A percentile compares a stretch with the other conserved stretches of the same genome.
Evolutionary conservation across 2,888 invertebrate genomes (phyloP).

Genomic region (Unio delphinus): DNA sequence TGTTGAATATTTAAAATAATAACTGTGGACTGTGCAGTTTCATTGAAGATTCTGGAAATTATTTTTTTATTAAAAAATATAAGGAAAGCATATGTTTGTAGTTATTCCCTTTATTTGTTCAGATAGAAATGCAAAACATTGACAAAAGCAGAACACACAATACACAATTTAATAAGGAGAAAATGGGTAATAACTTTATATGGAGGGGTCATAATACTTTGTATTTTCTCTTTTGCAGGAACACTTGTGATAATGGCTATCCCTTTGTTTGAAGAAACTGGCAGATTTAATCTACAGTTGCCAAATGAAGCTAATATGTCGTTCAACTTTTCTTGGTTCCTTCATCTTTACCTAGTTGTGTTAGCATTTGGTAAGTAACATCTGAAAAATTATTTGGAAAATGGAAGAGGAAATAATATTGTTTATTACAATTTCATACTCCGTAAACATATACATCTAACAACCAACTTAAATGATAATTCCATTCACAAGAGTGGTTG

Average conservation of each 20-base stretch:
- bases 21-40: too few relatives aligned
- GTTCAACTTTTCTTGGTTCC: constrained; percentile 86
- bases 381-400: not conserved
- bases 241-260: constrained; percentile 79
- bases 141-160: too few relatives aligned
- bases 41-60: not conserved
- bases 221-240: constrained; percentile 57
- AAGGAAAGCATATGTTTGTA: not conserved
- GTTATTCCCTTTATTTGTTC: constrained; percentile 1
- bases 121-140: too few relatives aligned
- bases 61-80: not conserved
- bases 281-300: constrained; percentile 81
- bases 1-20: too few relatives aligned
- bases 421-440: too few relatives aligned
- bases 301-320: constrained; percentile 90
- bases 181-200: too few relatives aligned
- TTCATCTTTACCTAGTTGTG: constrained; percentile 84
- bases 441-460: too few relatives aligned
- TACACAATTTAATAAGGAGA: too few relatives aligned
- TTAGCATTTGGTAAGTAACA: constrained; percentile 79
- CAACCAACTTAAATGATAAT: too few relatives aligned
- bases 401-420: not conserved
- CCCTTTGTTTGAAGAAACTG: constrained; percentile 90
- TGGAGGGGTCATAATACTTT: not conserved
- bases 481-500: too few relatives aligned